A percentile compares a stretch with the other conserved stretches of the same genome.
These are phyloP conservation scores for Zosterops pallidus DNA, from an alignment of 2,113 vertebrate species.

Conservation along the genomic window DNA sequence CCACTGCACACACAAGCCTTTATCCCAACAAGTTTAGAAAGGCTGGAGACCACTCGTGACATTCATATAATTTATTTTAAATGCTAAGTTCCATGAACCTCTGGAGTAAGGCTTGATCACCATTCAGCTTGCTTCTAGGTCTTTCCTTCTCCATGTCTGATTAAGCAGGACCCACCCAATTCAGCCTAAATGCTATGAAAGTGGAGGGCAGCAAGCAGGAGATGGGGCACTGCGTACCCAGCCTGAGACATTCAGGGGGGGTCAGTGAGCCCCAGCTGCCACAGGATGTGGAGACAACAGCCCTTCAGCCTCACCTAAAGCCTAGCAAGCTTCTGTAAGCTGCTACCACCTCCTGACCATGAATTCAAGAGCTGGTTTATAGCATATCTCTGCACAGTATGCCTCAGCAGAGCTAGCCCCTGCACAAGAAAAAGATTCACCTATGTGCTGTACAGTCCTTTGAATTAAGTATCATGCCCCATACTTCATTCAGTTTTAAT, in stretches of 20 bases:
- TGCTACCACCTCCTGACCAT: background rate
- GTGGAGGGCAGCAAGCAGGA: background rate
- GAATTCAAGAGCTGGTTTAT: background rate
- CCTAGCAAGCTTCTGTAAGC: background rate
- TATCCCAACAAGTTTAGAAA: background rate
- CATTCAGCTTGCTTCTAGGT: background rate
- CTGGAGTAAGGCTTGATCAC: background rate
- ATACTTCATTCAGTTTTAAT: background rate
- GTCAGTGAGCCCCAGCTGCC: background rate
- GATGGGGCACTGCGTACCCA: accelerated
- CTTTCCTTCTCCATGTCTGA: background rate
- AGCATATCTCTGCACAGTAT: accelerated
- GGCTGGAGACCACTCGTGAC: accelerated
- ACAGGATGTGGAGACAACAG: accelerated
- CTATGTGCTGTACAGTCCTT: background rate
- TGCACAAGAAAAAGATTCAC: background rate
- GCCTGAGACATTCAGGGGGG: background rate
- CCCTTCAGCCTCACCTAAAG: background rate
- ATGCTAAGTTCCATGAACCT: background rate
- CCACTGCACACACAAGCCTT: background rate
- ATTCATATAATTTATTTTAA: background rate
- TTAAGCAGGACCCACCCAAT: background rate
- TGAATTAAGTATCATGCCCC: background rate
- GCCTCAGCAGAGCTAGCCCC: background rate
- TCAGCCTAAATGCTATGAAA: background rate